A percentile compares a stretch with the other conserved stretches of the same genome.
These are phyloP conservation scores for Gymnothorax javanicus DNA, from an alignment of 2,797 vertebrate species.

Conservation along the genomic window DNA sequence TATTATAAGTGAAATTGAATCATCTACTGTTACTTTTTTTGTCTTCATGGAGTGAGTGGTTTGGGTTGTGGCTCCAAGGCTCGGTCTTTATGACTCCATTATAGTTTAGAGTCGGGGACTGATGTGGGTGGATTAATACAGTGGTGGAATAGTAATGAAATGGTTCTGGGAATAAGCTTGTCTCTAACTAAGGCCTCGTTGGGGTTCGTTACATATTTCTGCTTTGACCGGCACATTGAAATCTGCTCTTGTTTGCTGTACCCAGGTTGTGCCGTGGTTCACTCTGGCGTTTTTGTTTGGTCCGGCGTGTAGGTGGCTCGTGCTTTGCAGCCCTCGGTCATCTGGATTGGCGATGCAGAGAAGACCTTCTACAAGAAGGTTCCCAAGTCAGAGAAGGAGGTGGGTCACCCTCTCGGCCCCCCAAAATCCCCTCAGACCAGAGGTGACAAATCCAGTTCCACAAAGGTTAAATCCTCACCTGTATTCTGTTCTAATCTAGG, in stretches of 20 bases:
- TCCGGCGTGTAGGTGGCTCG: constrained; percentile 75
- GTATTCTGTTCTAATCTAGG: too few species aligned
- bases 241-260: not conserved
- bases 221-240: not conserved
- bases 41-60: not conserved
- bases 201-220: not conserved
- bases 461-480: not conserved
- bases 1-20: not conserved
- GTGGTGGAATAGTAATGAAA: not conserved
- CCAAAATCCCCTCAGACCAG: not conserved
- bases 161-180: not conserved
- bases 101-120: not conserved
- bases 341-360: constrained; percentile 83
- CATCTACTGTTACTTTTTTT: not conserved
- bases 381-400: constrained; percentile 66
- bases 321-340: constrained; percentile 79
- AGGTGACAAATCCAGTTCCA: not conserved
- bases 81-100: not conserved
- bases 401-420: constrained; percentile 44
- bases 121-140: not conserved
- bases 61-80: not conserved
- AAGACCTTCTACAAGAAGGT: constrained; percentile 79
- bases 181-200: not conserved
- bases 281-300: constrained; percentile 33
- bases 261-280: constrained; percentile 24